A percentile compares a stretch with the other conserved stretches of the same genome.
These are phyloP conservation scores for Notechis scutatus DNA, from an alignment of 2,113 vertebrate genomes.

Conservation along the genomic window DNA sequence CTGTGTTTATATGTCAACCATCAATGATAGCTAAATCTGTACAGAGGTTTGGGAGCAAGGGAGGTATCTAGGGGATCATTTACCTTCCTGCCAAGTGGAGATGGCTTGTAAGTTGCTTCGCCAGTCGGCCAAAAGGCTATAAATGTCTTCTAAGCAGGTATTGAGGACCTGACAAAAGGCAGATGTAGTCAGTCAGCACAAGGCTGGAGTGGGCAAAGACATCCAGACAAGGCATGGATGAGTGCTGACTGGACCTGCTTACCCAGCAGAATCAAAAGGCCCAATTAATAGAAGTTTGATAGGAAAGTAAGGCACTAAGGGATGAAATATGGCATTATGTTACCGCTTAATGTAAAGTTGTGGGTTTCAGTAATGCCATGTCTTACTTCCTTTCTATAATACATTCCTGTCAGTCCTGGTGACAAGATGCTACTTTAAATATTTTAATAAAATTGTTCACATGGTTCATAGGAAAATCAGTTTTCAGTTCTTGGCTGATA, in stretches of 20 bases:
- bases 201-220: conserved; percentile 56
- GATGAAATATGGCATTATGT: background rate
- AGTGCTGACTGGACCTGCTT: conserved; percentile 42
- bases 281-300: background rate
- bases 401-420: background rate
- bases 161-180: conserved; percentile 66
- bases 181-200: conserved; percentile 65
- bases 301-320: conserved; percentile 6
- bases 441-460: background rate
- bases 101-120: conserved; percentile 59
- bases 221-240: conserved; percentile 51
- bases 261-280: conserved; percentile 16
- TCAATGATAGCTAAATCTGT: conserved; percentile 31
- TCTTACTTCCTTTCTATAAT: background rate
- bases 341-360: background rate
- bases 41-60: conserved; percentile 49
- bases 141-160: conserved; percentile 67
- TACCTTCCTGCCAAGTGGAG: conserved; percentile 67
- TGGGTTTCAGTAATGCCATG: background rate
- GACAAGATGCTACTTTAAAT: background rate
- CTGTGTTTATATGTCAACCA: background rate
- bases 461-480: background rate
- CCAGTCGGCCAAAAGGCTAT: conserved; percentile 61
- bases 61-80: conserved; percentile 51
- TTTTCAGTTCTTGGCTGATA: background rate